These are phyloP conservation scores for Solen grandis DNA, from an alignment of 1,140 invertebrate genomes.

Conservation along the genomic window DNA sequence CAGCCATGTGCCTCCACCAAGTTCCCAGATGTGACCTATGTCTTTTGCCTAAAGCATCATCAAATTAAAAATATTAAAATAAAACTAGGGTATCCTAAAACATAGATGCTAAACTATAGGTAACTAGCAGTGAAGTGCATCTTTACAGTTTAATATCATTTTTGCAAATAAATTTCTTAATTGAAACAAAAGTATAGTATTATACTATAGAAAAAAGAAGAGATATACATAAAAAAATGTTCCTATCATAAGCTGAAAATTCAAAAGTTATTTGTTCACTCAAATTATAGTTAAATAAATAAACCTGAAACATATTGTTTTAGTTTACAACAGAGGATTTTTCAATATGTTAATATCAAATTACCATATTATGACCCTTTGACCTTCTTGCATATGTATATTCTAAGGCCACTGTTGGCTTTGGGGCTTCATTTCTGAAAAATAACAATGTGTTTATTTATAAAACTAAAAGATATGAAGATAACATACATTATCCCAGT, in stretches of 20 bases:
- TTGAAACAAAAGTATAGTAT: background rate
- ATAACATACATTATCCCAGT: too few relatives aligned
- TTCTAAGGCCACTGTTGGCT: conserved; percentile 91
- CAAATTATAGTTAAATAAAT: too few relatives aligned
- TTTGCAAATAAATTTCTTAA: background rate
- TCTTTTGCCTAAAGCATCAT: conserved; percentile 85
- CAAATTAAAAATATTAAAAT: background rate
- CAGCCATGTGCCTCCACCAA: conserved; percentile 87
- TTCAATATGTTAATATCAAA: too few relatives aligned
- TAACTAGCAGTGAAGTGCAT: background rate
- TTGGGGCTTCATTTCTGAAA: conserved; percentile 86
- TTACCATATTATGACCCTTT: conserved; percentile 87
- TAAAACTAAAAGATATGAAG: too few relatives aligned
- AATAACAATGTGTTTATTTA: too few relatives aligned
- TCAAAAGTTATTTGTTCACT: too few relatives aligned
- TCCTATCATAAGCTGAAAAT: too few relatives aligned
- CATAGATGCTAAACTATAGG: background rate
- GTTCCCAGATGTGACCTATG: conserved; percentile 93
- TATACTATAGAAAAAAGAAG: too few relatives aligned
- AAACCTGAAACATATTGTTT: too few relatives aligned
- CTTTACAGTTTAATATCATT: background rate
- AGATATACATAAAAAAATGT: too few relatives aligned
- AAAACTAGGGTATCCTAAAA: background rate
- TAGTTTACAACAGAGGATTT: too few relatives aligned
- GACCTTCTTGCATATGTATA: conserved; percentile 91